A percentile compares a stretch with the other conserved stretches of the same genome.
phyloP scores from a whole-genome alignment of 2,113 vertebrate genomes.

The Nymphicus hollandicus region DNA sequence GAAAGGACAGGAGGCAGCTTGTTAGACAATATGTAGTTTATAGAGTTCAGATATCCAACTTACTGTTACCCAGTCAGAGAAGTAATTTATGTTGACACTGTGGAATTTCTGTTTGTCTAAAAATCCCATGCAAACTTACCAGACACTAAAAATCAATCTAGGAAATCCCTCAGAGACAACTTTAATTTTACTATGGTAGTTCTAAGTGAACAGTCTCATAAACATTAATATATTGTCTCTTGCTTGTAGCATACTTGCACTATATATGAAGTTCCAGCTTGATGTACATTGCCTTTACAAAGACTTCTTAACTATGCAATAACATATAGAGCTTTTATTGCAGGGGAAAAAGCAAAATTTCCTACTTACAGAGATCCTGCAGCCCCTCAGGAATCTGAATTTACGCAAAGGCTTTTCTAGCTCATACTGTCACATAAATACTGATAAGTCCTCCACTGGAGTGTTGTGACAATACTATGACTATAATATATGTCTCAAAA shows the following conservation, averaged over 20 bases:
- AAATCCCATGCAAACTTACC: not conserved
- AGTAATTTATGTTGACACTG: not conserved
- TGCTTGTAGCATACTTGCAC: not conserved
- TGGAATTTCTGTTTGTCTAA: not conserved
- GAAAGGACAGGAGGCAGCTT: conserved; percentile 7
- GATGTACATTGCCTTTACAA: not conserved
- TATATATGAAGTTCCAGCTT: not conserved
- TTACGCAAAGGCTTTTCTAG: not conserved
- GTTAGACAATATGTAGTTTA: conserved; percentile 13
- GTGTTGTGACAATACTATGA: not conserved
- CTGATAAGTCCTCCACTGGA: not conserved
- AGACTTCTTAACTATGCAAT: not conserved
- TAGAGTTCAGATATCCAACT: not conserved
- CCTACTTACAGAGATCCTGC: not conserved
- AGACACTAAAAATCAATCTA: not conserved
- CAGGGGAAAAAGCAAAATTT: not conserved
- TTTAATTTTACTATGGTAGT: not conserved
- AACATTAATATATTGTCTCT: not conserved
- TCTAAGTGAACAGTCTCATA: not conserved
- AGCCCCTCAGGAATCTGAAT: not conserved
- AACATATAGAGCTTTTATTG: not conserved
- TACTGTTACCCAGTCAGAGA: not conserved
- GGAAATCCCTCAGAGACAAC: not conserved
- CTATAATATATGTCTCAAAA: not conserved
- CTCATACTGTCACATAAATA: not conserved